Evolutionary conservation across 2,888 invertebrate genomes (phyloP), one percentile per base, ranked within the genome.

Genomic region (Ferrisia virgata): DNA sequence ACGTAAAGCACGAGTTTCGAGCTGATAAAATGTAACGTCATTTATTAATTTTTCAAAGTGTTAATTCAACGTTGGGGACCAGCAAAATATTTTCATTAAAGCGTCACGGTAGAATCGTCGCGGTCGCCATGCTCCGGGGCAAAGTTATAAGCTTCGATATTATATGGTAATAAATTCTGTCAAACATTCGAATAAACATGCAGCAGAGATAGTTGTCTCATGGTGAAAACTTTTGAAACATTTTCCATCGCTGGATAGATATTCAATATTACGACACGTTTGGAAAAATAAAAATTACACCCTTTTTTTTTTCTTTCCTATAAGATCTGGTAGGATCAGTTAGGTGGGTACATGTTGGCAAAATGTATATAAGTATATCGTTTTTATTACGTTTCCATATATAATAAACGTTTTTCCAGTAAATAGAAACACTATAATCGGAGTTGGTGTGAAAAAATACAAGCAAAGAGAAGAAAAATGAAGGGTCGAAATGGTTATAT

Each of bases 341-440:
- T 18, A 18, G 11, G n/a, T 4, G 13, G 53, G 22, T 0, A 13
- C 28, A 28, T 64, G 28, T 64, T 28, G 64, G 28, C 28, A 15
- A 64, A 64, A 53, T 53, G 22, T 53, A n/a, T 13, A n/a, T n/a
- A n/a, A n/a, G n/a, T 58, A 25, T 58, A 64, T 76, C 72, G 6
- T 76, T 76, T 36, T 36, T 76, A 76, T 76, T 18, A 76, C 72
- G 36, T 76, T 76, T 36, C 22, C 36, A 76, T n/a, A n/a, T n/a
- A n/a, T n/a, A n/a, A n/a, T 83, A 72, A 83, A 83, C 83, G 36
- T 25, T 83, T 83, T 83, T 83, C 31, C 72, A 72, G 69, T 72
- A 82, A 82, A 82, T 82, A 82, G 72, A 69, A 82, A 82, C 43
- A 28, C 83, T 76, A 83, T 83, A 83, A 83, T 83, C 83, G 72